phyloP scores from a whole-genome alignment of 1,140 invertebrate genomes.

The Magallana gigas region DNA sequence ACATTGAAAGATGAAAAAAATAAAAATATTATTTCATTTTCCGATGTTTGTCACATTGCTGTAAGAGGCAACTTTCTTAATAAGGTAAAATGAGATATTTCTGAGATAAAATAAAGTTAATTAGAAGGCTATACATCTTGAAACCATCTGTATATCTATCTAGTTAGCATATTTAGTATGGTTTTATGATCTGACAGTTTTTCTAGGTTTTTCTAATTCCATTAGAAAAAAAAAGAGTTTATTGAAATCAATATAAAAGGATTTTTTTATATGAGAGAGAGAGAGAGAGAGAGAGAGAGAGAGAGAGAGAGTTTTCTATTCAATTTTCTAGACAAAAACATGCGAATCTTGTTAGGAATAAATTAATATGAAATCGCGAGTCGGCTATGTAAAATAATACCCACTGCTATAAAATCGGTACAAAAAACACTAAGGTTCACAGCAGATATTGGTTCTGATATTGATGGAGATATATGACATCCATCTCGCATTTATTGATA shows the following conservation, averaged over 20 bases:
- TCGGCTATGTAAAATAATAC: background rate
- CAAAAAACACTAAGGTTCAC: background rate
- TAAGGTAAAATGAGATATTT: background rate
- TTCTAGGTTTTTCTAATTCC: too few relatives aligned
- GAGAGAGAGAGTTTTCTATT: too few relatives aligned
- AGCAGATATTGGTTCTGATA: background rate
- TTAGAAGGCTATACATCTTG: background rate
- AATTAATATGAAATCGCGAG: background rate
- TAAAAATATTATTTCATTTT: background rate
- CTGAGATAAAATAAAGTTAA: background rate
- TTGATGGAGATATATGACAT: slow-evolving; percentile 10
- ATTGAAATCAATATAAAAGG: too few relatives aligned
- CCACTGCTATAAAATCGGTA: background rate
- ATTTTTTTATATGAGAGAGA: too few relatives aligned
- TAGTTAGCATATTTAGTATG: too few relatives aligned
- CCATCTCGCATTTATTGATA: slow-evolving; percentile 12
- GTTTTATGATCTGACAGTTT: too few relatives aligned
- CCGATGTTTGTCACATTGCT: background rate
- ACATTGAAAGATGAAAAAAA: background rate
- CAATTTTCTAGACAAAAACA: too few relatives aligned
- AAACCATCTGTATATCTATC: too few relatives aligned
- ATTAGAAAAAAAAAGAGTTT: too few relatives aligned
- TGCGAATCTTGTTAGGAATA: too few relatives aligned
- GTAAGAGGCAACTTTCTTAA: background rate
- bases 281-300: too few relatives aligned